Conservation (phyloP, 2,888 invertebrate genomes). For the Parnassius smintheus region DNA sequence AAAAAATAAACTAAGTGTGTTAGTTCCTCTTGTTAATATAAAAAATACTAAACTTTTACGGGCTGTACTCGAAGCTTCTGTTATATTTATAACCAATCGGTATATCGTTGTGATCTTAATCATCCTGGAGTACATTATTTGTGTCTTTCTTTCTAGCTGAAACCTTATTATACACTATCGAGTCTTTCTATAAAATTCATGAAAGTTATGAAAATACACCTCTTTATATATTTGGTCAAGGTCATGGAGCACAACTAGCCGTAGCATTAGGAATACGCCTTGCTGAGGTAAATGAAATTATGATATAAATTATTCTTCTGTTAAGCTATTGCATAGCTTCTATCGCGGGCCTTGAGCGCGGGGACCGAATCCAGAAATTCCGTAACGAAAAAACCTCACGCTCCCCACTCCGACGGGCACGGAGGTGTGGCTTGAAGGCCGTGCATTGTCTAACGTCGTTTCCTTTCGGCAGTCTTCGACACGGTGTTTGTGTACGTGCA, state of each 20-base stretch:
- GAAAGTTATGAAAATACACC: conserved; percentile 84
- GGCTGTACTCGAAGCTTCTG: neutral
- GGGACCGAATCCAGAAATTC: too few relatives aligned
- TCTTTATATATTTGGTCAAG: conserved; percentile 91
- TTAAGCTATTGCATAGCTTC: too few relatives aligned
- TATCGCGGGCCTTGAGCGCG: too few relatives aligned
- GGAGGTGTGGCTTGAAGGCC: too few relatives aligned
- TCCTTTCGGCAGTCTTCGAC: too few relatives aligned
- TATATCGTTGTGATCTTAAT: neutral
- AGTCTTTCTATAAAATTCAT: conserved; percentile 83
- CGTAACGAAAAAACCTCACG: too few relatives aligned
- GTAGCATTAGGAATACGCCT: conserved; percentile 84
- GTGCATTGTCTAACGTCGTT: too few relatives aligned
- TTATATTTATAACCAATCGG: neutral
- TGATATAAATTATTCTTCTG: neutral
- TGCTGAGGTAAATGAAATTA: conserved; percentile 54
- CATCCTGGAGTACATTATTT: neutral
- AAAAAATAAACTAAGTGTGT: too few relatives aligned
- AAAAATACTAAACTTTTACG: neutral
- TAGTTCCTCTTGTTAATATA: neutral
- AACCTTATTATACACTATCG: conserved; percentile 86
- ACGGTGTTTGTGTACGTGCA: too few relatives aligned
- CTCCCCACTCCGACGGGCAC: too few relatives aligned
- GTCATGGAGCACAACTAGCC: conserved; percentile 94
- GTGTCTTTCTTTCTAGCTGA: conserved; percentile 65